Conservation (phyloP, 1,140 invertebrate genomes). For the Pinna nobilis region DNA sequence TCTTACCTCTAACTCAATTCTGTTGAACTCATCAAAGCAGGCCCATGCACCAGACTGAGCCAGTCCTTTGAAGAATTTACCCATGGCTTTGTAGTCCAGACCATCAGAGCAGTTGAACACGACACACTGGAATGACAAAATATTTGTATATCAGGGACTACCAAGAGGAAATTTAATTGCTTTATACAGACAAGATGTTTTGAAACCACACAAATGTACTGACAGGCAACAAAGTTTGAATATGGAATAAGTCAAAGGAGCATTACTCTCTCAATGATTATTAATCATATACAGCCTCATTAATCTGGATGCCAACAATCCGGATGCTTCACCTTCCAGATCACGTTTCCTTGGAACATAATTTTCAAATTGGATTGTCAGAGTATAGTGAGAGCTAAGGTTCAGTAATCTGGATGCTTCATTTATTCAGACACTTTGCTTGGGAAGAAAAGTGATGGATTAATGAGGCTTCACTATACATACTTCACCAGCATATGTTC, state of each 20-base stretch:
- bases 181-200: not conserved
- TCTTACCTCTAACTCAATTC: conserved; percentile 73
- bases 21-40: conserved; percentile 75
- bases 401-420: too few species aligned
- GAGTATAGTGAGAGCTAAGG: too few species aligned
- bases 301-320: too few species aligned
- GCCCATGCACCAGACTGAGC: conserved; percentile 75
- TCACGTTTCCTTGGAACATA: too few species aligned
- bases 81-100: conserved; percentile 76
- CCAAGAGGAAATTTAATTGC: not conserved
- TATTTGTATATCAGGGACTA: not conserved
- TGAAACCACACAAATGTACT: not conserved
- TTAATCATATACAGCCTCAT: too few species aligned
- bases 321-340: too few species aligned
- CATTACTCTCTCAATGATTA: not conserved
- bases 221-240: not conserved
- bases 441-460: too few species aligned
- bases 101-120: conserved; percentile 77
- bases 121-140: conserved; percentile 67
- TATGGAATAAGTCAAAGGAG: not conserved
- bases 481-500: too few species aligned
- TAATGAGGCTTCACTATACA: too few species aligned
- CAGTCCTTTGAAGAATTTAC: conserved; percentile 76
- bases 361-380: too few species aligned
- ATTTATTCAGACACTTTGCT: too few species aligned